A percentile compares a stretch with the other conserved stretches of the same genome.
phyloP scores from a whole-genome alignment of 1,140 invertebrate genomes.

The Brachionus rubens region DNA sequence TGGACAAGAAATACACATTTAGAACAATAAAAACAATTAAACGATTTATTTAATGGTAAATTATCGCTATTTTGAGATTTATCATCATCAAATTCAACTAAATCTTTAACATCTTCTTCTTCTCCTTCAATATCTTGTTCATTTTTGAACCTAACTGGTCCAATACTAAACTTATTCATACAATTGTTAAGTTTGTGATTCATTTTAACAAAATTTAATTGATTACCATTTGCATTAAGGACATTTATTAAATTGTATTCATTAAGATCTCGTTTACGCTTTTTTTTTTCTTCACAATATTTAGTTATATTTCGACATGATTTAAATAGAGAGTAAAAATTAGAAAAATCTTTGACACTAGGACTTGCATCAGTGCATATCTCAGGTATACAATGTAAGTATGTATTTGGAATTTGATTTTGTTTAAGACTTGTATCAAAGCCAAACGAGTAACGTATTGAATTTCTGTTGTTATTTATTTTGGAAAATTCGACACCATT shows the following conservation, averaged over 20 bases:
- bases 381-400: not conserved
- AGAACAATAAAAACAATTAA: too few relatives aligned
- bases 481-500: not conserved
- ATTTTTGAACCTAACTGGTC: not conserved
- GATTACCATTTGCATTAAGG: not conserved
- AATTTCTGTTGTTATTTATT: not conserved
- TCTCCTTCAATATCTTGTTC: not conserved
- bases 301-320: not conserved
- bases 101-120: not conserved
- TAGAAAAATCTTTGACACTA: not conserved
- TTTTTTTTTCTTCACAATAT: not conserved
- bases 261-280: not conserved
- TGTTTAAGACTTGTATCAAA: not conserved
- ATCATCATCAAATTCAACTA: not conserved
- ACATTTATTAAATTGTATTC: slow-evolving; percentile 19
- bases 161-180: not conserved
- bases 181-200: too few relatives aligned
- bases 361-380: not conserved
- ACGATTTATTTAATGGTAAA: too few relatives aligned
- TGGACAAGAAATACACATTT: too few relatives aligned
- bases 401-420: not conserved
- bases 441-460: not conserved
- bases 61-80: too few relatives aligned
- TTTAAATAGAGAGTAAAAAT: slow-evolving; percentile 6
- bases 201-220: not conserved